Base-by-base conservation (phyloP, 2,797 vertebrate species). In the Artibeus jamaicensis region DNA sequence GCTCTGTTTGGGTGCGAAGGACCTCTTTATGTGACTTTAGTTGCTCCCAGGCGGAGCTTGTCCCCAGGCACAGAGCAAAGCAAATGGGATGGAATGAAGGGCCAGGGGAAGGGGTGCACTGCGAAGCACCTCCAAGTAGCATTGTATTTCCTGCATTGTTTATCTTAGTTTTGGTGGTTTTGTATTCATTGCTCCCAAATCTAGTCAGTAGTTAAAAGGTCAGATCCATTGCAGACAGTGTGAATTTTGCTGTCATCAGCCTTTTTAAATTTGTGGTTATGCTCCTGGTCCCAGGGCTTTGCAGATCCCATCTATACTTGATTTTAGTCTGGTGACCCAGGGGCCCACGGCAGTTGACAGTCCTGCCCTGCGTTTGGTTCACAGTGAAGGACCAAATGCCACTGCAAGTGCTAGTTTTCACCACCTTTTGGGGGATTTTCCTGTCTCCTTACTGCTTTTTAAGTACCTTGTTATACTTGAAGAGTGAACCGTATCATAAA, bases 161-260 rank as follows among this genome's bases (percentile, higher is more conserved):
- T 81, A 71, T 71, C 50, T 87, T 42, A 68, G 1, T 76, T 77
- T 73, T 62, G 16, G 10, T 65, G n/a, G 26, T 48, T 85, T 78
- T 82, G 37, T 89, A n/a, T 85, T 70, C 46, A 59, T 91, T 94
- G 50, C 21, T 89, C 55, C 42, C 14, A 67, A 34, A 55, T 59
- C 73, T 73, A 70, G 4, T 59, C 55, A 48, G 16, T 82, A 79
- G 68, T 34, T 32, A 16, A 55, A 81, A 62, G 34, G 29, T 86
- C 11, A 57, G 71, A n/a, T 53, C 15, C 22, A 19, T 77, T 34
- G 14, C 18, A 37, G 29, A 44, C 53, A 55, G n/a, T 42, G 46
- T 59, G 39, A 46, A 44, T 46, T 84, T 71, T 67, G 59, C 48
- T 59, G 16, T 74, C 37, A 44, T 55, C 22, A 29, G 39, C 59